Percentiles rank a stretch among this genome's conserved stretches.
These are phyloP conservation scores for Labeo catla DNA, from an alignment of 2,113 vertebrate species.

Conservation along the genomic window DNA sequence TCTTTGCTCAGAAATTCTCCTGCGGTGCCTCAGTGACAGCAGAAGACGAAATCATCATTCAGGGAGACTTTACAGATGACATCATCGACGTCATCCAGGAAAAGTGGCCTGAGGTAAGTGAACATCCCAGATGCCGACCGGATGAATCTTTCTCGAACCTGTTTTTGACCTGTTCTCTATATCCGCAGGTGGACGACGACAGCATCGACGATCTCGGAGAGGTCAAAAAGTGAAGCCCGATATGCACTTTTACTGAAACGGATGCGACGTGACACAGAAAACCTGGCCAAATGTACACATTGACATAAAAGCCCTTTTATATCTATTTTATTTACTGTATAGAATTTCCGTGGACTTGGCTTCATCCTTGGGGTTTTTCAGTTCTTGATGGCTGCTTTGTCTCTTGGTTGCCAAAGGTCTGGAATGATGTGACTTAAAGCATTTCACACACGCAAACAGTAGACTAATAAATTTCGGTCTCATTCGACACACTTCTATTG, in stretches of 20 bases:
- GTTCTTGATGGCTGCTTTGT: conserved; percentile 86
- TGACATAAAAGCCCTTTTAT: conserved; percentile 79
- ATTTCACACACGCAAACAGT: conserved; percentile 80
- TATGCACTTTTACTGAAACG: conserved; percentile 84
- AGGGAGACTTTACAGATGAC: conserved; percentile 99
- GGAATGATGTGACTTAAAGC: conserved; percentile 79
- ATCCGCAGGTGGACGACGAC: conserved; percentile 91
- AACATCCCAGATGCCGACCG: background rate
- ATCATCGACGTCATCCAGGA: conserved; percentile 98
- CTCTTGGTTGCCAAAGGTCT: conserved; percentile 91
- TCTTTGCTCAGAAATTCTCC: conserved; percentile 99
- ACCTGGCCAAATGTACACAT: conserved; percentile 84
- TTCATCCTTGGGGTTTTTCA: conserved; percentile 78
- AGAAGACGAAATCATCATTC: conserved; percentile 99
- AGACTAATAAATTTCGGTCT: conserved; percentile 90
- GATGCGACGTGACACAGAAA: conserved; percentile 79
- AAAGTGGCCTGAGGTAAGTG: conserved; percentile 93
- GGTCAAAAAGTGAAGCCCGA: conserved; percentile 94
- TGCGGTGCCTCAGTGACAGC: conserved; percentile 97
- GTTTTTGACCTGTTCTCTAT: conserved; percentile 33
- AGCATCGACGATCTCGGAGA: conserved; percentile 98
- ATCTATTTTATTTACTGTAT: conserved; percentile 85
- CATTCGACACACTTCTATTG: conserved; percentile 53
- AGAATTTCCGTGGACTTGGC: conserved; percentile 79
- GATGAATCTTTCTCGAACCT: too few species aligned